These are phyloP conservation scores for Cenopis cana DNA, from an alignment of 2,888 invertebrate genomes.

Conservation along the genomic window DNA sequence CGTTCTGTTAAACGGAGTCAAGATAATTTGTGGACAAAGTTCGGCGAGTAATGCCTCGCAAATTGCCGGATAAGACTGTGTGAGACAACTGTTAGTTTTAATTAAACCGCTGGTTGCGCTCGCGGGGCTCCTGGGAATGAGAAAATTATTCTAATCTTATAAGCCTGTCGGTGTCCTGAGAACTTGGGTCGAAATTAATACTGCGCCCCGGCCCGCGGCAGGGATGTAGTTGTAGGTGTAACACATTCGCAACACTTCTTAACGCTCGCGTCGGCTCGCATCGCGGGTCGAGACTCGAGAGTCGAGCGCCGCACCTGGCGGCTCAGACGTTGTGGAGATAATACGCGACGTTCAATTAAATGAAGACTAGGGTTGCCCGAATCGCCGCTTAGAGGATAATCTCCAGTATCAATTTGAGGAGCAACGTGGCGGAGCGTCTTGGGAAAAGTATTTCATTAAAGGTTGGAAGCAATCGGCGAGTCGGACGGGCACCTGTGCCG, in stretches of 20 bases:
- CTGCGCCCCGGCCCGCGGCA: conserved; percentile 62
- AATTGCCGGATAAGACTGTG: conserved; percentile 85
- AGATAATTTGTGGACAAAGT: conserved; percentile 84
- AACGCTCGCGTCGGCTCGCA: conserved; percentile 41
- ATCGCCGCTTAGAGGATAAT: conserved; percentile 74
- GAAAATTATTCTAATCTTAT: conserved; percentile 85
- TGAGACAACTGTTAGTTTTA: conserved; percentile 85
- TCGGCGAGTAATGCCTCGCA: conserved; percentile 84
- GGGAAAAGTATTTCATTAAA: conserved; percentile 79
- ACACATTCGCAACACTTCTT: conserved; percentile 49
- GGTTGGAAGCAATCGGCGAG: conserved; percentile 57
- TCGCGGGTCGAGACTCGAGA: conserved; percentile 36
- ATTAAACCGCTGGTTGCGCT: conserved; percentile 83
- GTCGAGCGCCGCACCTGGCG: conserved; percentile 43
- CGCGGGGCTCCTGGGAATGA: conserved; percentile 80
- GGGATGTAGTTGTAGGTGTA: conserved; percentile 47
- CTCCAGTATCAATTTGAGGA: conserved; percentile 78
- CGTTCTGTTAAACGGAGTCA: conserved; percentile 83
- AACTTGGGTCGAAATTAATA: conserved; percentile 77
- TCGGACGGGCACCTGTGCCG: conserved; percentile 62
- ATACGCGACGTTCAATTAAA: conserved; percentile 69
- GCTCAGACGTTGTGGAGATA: conserved; percentile 64
- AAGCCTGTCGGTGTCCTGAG: conserved; percentile 78
- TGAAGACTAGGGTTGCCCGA: conserved; percentile 73
- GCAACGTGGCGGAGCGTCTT: conserved; percentile 64